Evolutionary conservation across 1,140 invertebrate genomes (phyloP), one percentile per base, ranked within the genome.

Genomic region (Orchesella cincta): DNA sequence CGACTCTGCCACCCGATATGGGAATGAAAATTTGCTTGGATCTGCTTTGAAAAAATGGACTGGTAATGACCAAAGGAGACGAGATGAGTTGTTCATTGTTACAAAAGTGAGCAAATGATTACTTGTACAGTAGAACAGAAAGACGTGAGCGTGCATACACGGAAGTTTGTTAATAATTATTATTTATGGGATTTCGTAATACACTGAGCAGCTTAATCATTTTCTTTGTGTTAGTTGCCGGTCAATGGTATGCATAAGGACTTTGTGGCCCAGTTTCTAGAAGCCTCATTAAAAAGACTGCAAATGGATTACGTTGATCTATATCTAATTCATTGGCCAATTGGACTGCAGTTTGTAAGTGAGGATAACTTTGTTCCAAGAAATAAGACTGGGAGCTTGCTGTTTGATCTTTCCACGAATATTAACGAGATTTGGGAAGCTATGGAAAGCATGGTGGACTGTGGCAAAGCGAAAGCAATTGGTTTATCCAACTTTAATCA

Each of bases 251-350:
- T 84, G 78, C 70, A 80, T 39, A 89, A 92, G 23, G 88, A 89
- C 1, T 89, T 91, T 74, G 93, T 96, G 20, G 88, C 90, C 78
- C 90, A 90, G 52, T 93, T 89, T 79, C 84, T 95, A 26, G 90
- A 90, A 46, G 85, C 90, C 73, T 95, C 94, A 0, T 84, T 96
- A 33, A 85, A 89, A 70, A 89, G 89, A 51, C 85, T 96, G n/a
- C 89, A 91, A 79, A 83, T 94, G 73, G 89, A 92, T 75, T 96
- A 96, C 83, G 84, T 96, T 1, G 94, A 97, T 83, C 87, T 96
- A 75, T 96, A 86, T 79, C 79, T 88, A 0, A 83, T 87, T 31
- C 86, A 88, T 79, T 77, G 79, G 5, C 87, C 87, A 14, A 76
- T 84, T 23, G 89, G 88, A 1, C 90, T 92, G 76, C 74, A 85